Conservation (phyloP, 1,140 invertebrate genomes). For the Apis florea region DNA sequence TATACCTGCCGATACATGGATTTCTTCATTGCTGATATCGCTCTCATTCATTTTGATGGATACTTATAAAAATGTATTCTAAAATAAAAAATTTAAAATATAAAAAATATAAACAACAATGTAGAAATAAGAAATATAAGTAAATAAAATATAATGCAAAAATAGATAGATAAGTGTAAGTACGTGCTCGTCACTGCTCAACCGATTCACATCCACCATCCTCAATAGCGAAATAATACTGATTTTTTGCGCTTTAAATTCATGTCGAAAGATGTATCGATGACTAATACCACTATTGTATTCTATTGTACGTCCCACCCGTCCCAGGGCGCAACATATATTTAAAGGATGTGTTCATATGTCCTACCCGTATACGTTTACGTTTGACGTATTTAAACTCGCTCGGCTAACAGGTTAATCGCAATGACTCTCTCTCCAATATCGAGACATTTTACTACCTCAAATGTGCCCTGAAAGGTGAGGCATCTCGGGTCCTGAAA, state of each 20-base stretch:
- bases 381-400: constrained; percentile 54
- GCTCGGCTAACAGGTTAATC: constrained; percentile 64
- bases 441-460: too few relatives aligned
- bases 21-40: too few relatives aligned
- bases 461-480: too few relatives aligned
- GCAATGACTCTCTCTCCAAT: too few relatives aligned
- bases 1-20: too few relatives aligned
- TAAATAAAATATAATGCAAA: too few relatives aligned
- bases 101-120: too few relatives aligned
- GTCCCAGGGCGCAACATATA: constrained; percentile 50
- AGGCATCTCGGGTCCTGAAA: too few relatives aligned
- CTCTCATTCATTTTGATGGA: too few relatives aligned
- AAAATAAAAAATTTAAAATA: too few relatives aligned
- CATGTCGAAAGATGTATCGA: constrained; percentile 3
- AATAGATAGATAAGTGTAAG: constrained; percentile 18
- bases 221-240: constrained; percentile 8
- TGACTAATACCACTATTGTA: constrained; percentile 13
- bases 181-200: constrained; percentile 3
- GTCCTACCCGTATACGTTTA: constrained; percentile 42
- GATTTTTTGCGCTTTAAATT: background rate
- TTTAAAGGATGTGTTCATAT: constrained; percentile 56
- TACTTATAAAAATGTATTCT: too few relatives aligned
- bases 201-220: background rate
- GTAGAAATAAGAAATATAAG: too few relatives aligned
- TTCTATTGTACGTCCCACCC: constrained; percentile 10